phyloP scores from a whole-genome alignment of 2,113 vertebrate species.

The Tapirus terrestris region DNA sequence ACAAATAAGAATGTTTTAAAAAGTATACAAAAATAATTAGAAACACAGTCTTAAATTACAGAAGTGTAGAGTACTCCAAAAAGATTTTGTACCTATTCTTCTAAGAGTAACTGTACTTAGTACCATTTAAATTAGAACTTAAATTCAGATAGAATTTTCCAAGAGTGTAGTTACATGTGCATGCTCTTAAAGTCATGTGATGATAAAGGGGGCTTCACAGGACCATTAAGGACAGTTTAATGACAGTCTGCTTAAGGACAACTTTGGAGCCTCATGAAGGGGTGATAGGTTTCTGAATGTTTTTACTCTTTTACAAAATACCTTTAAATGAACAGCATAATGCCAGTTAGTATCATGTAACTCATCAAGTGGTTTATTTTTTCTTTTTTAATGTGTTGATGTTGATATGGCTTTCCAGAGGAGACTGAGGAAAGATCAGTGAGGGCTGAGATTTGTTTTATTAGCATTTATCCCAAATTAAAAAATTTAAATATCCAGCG shows the following conservation, averaged over 20 bases:
- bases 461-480: background rate
- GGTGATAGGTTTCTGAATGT: background rate
- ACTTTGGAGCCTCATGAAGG: background rate
- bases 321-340: background rate
- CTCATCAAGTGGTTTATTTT: background rate
- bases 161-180: background rate
- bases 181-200: background rate
- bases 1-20: background rate
- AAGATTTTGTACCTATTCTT: background rate
- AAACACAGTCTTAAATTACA: background rate
- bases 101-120: background rate
- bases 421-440: background rate
- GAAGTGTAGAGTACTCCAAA: background rate
- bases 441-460: background rate
- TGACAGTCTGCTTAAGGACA: background rate
- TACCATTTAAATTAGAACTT: background rate
- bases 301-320: background rate
- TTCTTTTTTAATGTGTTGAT: background rate
- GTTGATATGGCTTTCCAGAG: background rate
- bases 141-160: background rate
- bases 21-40: background rate
- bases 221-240: background rate
- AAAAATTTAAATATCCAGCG: background rate
- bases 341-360: background rate
- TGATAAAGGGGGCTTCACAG: background rate